Evolutionary conservation across 2,113 vertebrate species (phyloP).

Genomic region (Cavia aperea): DNA sequence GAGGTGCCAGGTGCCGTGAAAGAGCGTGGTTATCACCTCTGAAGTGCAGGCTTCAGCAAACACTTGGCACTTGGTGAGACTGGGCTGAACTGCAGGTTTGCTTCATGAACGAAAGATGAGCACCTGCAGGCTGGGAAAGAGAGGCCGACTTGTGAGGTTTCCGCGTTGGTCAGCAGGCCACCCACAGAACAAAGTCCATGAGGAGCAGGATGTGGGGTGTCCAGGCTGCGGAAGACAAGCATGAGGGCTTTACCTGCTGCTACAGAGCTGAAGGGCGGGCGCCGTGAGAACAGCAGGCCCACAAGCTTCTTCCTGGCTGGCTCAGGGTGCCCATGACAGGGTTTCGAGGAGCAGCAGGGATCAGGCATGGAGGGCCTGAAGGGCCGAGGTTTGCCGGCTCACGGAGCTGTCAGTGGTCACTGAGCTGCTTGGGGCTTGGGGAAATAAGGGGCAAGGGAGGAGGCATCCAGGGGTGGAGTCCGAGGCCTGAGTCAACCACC

Average conservation of each 20-base stretch:
- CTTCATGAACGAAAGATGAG: conserved; percentile 6
- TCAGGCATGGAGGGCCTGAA: background rate
- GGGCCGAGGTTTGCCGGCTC: background rate
- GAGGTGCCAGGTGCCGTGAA: rapidly evolving
- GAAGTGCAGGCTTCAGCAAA: background rate
- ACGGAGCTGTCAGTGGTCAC: background rate
- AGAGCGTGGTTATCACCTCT: background rate
- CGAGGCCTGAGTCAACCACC: background rate
- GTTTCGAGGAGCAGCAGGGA: background rate
- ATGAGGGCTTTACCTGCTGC: background rate
- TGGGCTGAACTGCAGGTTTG: background rate
- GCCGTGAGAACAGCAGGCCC: background rate
- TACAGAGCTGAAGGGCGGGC: background rate
- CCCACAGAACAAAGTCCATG: background rate
- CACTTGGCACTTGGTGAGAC: background rate
- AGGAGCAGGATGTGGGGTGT: background rate
- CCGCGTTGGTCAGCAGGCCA: background rate
- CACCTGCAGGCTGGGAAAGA: background rate
- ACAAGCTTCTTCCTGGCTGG: background rate
- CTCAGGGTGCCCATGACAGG: background rate
- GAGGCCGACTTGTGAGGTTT: background rate
- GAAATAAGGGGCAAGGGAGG: background rate
- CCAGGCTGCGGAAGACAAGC: background rate
- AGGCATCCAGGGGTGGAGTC: rapidly evolving
- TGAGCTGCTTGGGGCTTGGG: background rate